These are phyloP conservation scores for Orthosia gothica DNA, from an alignment of 2,888 invertebrate species.

Conservation along the genomic window DNA sequence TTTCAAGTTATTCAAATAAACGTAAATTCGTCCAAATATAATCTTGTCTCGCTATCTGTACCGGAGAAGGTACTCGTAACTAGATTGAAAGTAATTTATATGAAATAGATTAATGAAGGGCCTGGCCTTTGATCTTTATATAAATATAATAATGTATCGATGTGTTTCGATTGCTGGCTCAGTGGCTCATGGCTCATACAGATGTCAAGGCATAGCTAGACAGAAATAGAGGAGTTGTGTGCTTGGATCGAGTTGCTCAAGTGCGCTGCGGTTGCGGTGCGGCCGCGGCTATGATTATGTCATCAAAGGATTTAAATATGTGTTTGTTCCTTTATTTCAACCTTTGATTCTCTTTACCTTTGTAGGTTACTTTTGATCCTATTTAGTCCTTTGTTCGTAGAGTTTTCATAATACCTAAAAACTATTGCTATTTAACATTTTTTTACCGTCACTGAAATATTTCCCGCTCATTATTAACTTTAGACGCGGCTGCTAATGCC, in stretches of 20 bases:
- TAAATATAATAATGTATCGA: constrained; percentile 50
- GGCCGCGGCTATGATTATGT: constrained; percentile 56
- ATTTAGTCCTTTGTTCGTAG: not conserved
- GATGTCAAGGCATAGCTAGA: constrained; percentile 63
- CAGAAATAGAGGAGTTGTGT: constrained; percentile 72
- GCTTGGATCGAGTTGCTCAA: constrained; percentile 59
- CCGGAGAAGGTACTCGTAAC: not conserved
- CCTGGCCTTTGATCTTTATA: constrained; percentile 66
- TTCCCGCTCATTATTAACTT: constrained; percentile 25
- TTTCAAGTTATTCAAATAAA: too few species aligned
- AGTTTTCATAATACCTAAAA: not conserved
- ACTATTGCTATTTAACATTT: not conserved
- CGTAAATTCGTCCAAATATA: not conserved
- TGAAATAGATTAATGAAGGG: constrained; percentile 45
- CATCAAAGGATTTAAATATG: constrained; percentile 45
- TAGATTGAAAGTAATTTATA: constrained; percentile 34
- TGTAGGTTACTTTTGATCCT: not conserved
- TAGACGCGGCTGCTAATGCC: constrained; percentile 19
- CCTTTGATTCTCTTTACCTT: not conserved
- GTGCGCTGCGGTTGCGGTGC: constrained; percentile 65
- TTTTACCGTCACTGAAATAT: constrained; percentile 18
- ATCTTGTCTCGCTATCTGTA: not conserved
- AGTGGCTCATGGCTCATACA: constrained; percentile 19
- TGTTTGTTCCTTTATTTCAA: constrained; percentile 29
- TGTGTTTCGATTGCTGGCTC: constrained; percentile 61